Percentiles rank a stretch among this genome's conserved stretches.
Conservation (phyloP, 2,113 vertebrate genomes). For the Anguilla rostrata region DNA sequence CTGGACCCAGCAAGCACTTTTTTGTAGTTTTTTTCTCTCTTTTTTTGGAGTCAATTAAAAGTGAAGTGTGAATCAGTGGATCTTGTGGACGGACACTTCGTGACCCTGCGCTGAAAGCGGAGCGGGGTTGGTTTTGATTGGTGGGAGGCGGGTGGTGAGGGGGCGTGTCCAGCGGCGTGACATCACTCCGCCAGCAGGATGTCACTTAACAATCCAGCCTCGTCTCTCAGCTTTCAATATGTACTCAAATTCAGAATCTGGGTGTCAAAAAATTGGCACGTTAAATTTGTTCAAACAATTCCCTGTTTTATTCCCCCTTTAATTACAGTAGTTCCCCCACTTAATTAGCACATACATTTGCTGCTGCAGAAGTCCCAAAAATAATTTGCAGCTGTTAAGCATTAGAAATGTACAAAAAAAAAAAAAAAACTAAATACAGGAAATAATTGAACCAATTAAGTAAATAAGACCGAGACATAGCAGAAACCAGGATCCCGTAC, state of each 20-base stretch:
- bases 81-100: neutral
- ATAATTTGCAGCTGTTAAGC: too few species aligned
- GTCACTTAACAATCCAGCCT: neutral
- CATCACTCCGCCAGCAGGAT: neutral
- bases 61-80: neutral
- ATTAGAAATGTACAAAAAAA: too few species aligned
- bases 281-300: constrained; percentile 34
- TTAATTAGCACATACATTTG: neutral
- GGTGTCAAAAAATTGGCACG: neutral
- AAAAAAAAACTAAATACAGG: too few species aligned
- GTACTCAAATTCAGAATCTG: neutral
- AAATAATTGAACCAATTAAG: too few species aligned
- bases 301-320: constrained; percentile 20
- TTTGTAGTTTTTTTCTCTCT: neutral
- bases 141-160: too few species aligned
- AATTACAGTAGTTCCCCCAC: neutral
- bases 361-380: too few species aligned
- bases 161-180: too few species aligned
- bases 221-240: neutral
- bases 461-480: too few species aligned
- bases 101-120: neutral
- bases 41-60: neutral
- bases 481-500: too few species aligned
- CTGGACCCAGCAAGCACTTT: neutral
- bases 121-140: neutral